Base-by-base conservation (phyloP, 2,113 vertebrate species). In the Chiloscyllium plagiosum region DNA sequence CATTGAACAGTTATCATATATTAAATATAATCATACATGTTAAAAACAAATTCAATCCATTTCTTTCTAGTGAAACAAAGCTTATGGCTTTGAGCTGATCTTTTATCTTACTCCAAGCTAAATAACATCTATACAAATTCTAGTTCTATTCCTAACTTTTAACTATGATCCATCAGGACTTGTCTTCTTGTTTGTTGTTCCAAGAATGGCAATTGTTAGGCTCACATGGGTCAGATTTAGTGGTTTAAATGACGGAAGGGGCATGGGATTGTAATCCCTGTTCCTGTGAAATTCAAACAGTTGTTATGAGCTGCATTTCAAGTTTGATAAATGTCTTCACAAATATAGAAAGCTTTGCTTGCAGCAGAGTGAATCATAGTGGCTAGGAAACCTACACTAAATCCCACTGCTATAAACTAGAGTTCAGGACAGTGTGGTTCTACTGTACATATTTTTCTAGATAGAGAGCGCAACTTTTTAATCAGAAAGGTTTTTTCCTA, bases 401-500 rank as follows among this genome's bases (percentile, higher is more conserved):
- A n/a, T 68, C 4, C 37, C 4, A 93, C 66, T 19, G 66, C 89
- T 68, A 42, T 37, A 8, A 20, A n/a, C 20, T 93, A 6, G 66
- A 66, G 61, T 66, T 66, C 61, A 93, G 15, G 20, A 37, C 33
- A 68, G 61, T 68, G n/a, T 66, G 61, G 33, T 66, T 93, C 89
- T 37, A 93, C 17, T 37, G n/a, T 37, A 93, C 65, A n/a, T 68
- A 37, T 8, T 93, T 66, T 19, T 22, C 37, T 93, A 37, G 89
- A 93, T 92, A 66, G 89, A 66, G 19, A 93, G 33, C 66, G 65
- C 15, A 93, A n/a, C 61, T 93, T 93, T 83, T 93, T 68, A 92
- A 93, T 93, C 17, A 93, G 17, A 66, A 92, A 93, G 37, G 20
- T 66, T 93, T 93, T 61, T n/a, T 93, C 65, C 19, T 37, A 37